Base-by-base conservation (phyloP, 2,113 vertebrate genomes). In the Agelaius tricolor region DNA sequence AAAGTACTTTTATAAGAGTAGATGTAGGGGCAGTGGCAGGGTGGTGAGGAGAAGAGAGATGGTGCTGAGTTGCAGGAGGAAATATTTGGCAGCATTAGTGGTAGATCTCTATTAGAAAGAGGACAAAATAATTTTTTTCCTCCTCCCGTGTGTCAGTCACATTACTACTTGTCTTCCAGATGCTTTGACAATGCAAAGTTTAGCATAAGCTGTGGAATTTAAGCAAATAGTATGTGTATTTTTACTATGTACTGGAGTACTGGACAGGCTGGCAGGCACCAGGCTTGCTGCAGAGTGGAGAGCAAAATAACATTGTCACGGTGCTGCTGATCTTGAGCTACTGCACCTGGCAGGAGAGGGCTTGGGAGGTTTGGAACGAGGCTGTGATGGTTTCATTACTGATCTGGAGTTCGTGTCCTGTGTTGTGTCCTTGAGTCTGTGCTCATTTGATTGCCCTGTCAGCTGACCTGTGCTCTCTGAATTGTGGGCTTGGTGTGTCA, bases 391-490 rank as follows among this genome's bases (percentile, higher is more conserved):
- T 66, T 49, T 52, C 6, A 0, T 31, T 75, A 6, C 37, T 33
- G 41, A 52, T 65, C 3, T 22, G 41, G 81, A 46, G 58, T 31
- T 71, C 0, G 0, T 12, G 37, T 46, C 31, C 11, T 55, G 13
- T 23, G 2, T 3, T 0, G 0, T 61, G 35, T 47, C 41, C 33
- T 66, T 0, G 0, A 20, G 9, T 39, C 41, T 47, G 9, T 11
- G 54, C 58, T 63, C 0, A 0, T 74, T 35, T 68, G 13, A 22
- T 75, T 0, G 0, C 19, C 10, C 15, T 54, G 43, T 46, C 15
- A 15, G 35, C 28, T 49, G 72, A 16, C 18, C 26, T 4, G 10
- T 1, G 0, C 22, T 31, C 27, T 35, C 31, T 33, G 28, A 72
- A 16, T 26, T 68, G 65, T 5, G 13, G 61, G 13, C 35, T 91